These are phyloP conservation scores for Meloidogyne exigua DNA, from an alignment of 1,140 invertebrate genomes.

Conservation along the genomic window DNA sequence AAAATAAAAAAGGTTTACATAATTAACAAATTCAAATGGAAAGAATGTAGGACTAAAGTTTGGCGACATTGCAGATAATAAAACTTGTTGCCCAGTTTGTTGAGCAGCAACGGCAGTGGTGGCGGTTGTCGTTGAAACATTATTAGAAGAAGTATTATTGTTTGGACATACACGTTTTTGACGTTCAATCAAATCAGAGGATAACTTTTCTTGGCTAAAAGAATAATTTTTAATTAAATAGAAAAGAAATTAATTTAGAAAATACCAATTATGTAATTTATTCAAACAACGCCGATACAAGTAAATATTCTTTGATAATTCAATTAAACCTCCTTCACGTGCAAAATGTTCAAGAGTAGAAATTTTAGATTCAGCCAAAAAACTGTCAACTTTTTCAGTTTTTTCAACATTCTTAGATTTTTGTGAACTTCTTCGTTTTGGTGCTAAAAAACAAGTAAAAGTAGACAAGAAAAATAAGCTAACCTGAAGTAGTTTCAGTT, in stretches of 20 bases:
- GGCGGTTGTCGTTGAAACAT: no score
- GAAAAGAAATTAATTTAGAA: no score
- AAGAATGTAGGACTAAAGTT: not conserved
- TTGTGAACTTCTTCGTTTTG: not conserved
- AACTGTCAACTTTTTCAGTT: not conserved
- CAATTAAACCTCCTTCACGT: conserved; percentile 23
- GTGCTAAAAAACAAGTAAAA: not conserved
- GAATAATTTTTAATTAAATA: not conserved
- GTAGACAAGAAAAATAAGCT: not conserved
- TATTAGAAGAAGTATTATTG: not conserved
- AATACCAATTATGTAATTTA: conserved; percentile 1
- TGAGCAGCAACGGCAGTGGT: not conserved
- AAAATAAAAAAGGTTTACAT: not conserved
- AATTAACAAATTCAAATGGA: not conserved
- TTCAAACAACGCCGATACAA: conserved; percentile 13
- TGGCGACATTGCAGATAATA: not conserved
- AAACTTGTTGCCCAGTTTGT: not conserved
- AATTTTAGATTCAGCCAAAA: not conserved
- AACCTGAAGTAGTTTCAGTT: not conserved
- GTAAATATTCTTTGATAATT: conserved; percentile 27
- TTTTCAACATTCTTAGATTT: not conserved
- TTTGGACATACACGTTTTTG: conserved; percentile 5
- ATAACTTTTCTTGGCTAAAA: conserved; percentile 16
- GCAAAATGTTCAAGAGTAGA: conserved; percentile 40
- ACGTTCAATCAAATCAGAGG: conserved; percentile 13